Base-by-base conservation (phyloP, 2,113 vertebrate genomes). In the Chlorocebus sabaeus region DNA sequence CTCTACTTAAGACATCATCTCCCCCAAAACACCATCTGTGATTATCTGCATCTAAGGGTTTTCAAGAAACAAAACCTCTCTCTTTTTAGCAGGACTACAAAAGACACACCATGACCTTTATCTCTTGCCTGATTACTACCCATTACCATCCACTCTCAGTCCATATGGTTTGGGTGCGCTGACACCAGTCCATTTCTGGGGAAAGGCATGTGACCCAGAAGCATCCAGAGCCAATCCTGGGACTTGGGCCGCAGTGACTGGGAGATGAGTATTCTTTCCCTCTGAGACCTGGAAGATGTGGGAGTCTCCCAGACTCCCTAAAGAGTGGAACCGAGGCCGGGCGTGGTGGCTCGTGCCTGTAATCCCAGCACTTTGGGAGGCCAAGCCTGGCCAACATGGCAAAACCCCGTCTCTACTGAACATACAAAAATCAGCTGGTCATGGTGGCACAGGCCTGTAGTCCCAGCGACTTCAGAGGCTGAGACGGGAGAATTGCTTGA, bases 171-270 rank as follows among this genome's bases (percentile, higher is more conserved):
- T 50, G 57, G 57, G 76, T 55, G 59, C n/a, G 18, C 48, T 70
- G 18, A 92, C 40, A 35, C 43, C 48, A 76, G 55, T 88, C 18
- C 68, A n/a, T 61, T 84, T 88, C 70, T 70, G 52, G 67, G 75
- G 16, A 68, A 40, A 92, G 70, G 45, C 92, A 59, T 48, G 52
- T 78, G 83, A 92, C 83, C 81, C 82, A 81, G 90, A 97, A 82
- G 76, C 52, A 45, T 0, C 59, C 40, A 80, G 17, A 78, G 80
- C 23, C 94, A 92, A 32, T 52, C 50, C 83, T 30, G 52, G 59
- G 40, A 78, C 83, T 95, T 3, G 90, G 83, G 75, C 68, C 79
- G 84, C 85, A 72, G 57, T 85, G 93, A 59, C 80, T 48, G 32
- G 23, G 32, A 86, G 38, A 32, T 64, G 61, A 68, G 55, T 59